Conservation (phyloP, 2,113 vertebrate species). For the Corythoichthys intestinalis region DNA sequence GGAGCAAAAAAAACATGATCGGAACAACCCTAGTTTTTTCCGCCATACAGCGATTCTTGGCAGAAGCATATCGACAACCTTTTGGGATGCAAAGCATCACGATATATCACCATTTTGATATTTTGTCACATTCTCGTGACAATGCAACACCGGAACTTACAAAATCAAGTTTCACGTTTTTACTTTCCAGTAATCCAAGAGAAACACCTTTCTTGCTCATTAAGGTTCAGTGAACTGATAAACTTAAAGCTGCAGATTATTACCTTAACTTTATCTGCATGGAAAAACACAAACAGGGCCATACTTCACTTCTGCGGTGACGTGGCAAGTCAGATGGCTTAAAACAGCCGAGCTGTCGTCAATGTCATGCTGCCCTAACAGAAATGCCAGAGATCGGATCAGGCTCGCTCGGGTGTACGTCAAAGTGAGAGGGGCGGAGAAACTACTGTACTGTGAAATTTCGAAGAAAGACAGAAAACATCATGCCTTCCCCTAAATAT, state of each 20-base stretch:
- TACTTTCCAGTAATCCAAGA: conserved; percentile 1
- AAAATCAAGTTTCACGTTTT: neutral
- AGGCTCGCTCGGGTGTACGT: conserved; percentile 12
- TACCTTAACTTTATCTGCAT: neutral
- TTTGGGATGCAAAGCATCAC: too few relatives aligned
- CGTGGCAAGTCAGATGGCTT: neutral
- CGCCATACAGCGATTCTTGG: too few relatives aligned
- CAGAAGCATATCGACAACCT: too few relatives aligned
- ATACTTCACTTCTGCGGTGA: neutral
- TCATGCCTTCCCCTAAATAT: neutral
- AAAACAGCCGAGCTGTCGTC: neutral
- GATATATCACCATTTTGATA: too few relatives aligned
- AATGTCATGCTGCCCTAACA: conserved; percentile 46
- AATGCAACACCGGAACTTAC: conserved; percentile 8
- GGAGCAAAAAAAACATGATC: too few relatives aligned
- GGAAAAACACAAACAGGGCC: conserved; percentile 2
- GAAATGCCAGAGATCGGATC: conserved; percentile 51
- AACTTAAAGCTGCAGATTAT: neutral
- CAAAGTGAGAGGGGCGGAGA: conserved; percentile 3
- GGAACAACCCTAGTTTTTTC: too few relatives aligned
- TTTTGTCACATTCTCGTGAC: neutral
- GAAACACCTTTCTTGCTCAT: conserved; percentile 4
- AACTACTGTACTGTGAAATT: neutral
- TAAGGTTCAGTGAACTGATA: conserved; percentile 19
- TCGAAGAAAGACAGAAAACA: conserved; percentile 13